phyloP scores from a whole-genome alignment of 2,797 vertebrate genomes.

The Lepus oiostolus region DNA sequence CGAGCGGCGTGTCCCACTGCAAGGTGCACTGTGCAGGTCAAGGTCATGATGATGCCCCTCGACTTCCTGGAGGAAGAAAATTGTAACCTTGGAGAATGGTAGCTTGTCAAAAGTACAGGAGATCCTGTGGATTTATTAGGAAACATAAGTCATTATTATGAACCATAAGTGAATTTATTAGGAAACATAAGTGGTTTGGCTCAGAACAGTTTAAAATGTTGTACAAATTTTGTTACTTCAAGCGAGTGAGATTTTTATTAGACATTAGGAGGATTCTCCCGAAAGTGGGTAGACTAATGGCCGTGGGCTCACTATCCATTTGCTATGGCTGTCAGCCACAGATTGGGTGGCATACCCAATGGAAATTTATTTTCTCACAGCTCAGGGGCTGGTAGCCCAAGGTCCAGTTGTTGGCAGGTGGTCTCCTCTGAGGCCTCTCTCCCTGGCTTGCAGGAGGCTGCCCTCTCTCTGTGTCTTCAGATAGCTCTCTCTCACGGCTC shows the following conservation, averaged over 20 bases:
- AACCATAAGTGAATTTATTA: background rate
- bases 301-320: background rate
- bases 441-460: background rate
- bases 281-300: background rate
- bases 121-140: background rate
- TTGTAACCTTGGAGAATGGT: background rate
- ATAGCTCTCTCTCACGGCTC: background rate
- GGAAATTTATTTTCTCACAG: background rate
- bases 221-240: background rate
- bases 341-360: background rate
- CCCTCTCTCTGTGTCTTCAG: background rate
- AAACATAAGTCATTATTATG: background rate
- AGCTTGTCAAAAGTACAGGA: background rate
- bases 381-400: background rate
- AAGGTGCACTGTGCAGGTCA: background rate
- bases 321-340: background rate
- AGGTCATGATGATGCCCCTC: background rate
- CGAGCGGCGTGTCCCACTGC: fast-evolving
- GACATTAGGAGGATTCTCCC: background rate
- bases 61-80: background rate
- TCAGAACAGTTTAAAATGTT: background rate
- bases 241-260: conserved; percentile 34
- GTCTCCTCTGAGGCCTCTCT: background rate
- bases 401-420: background rate
- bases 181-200: background rate